Conservation (phyloP, 2,888 invertebrate genomes). For the Eupsilia transversa region DNA sequence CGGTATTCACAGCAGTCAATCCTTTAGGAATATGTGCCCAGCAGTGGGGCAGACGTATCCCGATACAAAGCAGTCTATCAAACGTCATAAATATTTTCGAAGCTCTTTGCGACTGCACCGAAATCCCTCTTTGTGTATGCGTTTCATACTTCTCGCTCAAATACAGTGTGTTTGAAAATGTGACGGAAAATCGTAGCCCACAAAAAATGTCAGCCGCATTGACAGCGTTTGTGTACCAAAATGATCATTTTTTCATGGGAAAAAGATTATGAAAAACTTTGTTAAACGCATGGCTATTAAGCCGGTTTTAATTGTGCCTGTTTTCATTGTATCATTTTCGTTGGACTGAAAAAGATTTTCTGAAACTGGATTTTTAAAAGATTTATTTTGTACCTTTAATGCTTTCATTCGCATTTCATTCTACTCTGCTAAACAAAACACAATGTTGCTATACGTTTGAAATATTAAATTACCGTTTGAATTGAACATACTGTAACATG, state of each 20-base stretch:
- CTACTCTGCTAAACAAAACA: not conserved
- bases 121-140: constrained; percentile 84
- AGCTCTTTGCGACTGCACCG: constrained; percentile 79
- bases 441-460: not conserved
- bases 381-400: not conserved
- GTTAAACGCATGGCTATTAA: constrained; percentile 28
- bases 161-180: constrained; percentile 73
- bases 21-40: constrained; percentile 37
- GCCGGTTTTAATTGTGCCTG: constrained; percentile 37
- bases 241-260: constrained; percentile 34
- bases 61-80: constrained; percentile 87
- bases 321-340: constrained; percentile 34
- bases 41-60: constrained; percentile 62
- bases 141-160: constrained; percentile 71
- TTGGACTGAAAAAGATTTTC: constrained; percentile 3
- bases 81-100: constrained; percentile 88
- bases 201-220: constrained; percentile 28
- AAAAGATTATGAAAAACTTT: constrained; percentile 41
- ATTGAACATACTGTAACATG: constrained; percentile 72
- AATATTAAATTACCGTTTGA: constrained; percentile 23
- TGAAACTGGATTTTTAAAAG: constrained; percentile 2
- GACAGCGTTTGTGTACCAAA: constrained; percentile 46
- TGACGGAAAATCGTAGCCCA: constrained; percentile 22
- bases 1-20: constrained; percentile 29
- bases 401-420: not conserved